A percentile compares a stretch with the other conserved stretches of the same genome.
phyloP scores from a whole-genome alignment of 2,888 invertebrate genomes.

The Ligdia adustata region DNA sequence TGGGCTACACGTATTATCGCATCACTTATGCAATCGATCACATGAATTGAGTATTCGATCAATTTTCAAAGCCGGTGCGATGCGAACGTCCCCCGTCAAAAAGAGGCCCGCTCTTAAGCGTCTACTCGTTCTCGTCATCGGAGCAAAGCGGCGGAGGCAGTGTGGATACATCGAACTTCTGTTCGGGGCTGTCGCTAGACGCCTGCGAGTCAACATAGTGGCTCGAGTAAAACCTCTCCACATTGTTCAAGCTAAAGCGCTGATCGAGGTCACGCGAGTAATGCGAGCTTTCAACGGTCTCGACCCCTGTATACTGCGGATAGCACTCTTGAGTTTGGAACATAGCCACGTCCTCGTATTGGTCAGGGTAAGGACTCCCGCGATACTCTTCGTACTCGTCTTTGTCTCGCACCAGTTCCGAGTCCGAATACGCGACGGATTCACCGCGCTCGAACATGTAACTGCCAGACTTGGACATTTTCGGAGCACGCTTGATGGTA shows the following conservation, averaged over 20 bases:
- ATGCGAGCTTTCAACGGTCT: conserved; percentile 49
- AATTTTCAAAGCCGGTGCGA: conserved; percentile 5
- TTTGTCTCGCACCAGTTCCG: conserved; percentile 70
- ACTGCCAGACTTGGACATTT: conserved; percentile 69
- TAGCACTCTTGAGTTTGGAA: conserved; percentile 78
- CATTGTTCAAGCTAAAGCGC: conserved; percentile 78
- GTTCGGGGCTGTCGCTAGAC: conserved; percentile 87
- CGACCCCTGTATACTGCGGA: conserved; percentile 70
- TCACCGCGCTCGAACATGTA: conserved; percentile 74
- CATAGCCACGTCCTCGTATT: conserved; percentile 72
- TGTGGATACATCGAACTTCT: conserved; percentile 88
- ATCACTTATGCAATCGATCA: too few species aligned
- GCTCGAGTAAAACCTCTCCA: conserved; percentile 78
- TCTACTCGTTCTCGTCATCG: conserved; percentile 87
- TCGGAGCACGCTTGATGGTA: conserved; percentile 79
- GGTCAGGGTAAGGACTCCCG: conserved; percentile 76
- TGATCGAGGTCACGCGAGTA: conserved; percentile 73
- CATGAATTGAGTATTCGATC: conserved; percentile 6
- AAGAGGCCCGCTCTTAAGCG: conserved; percentile 22
- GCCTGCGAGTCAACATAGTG: conserved; percentile 85
- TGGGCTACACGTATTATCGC: too few species aligned
- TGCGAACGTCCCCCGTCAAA: conserved; percentile 13
- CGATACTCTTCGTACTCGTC: conserved; percentile 75
- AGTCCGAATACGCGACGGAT: conserved; percentile 74
- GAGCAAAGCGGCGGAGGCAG: conserved; percentile 91